Base-by-base conservation (phyloP, 1,140 invertebrate genomes). In the Akabosia matsudoensis region DNA sequence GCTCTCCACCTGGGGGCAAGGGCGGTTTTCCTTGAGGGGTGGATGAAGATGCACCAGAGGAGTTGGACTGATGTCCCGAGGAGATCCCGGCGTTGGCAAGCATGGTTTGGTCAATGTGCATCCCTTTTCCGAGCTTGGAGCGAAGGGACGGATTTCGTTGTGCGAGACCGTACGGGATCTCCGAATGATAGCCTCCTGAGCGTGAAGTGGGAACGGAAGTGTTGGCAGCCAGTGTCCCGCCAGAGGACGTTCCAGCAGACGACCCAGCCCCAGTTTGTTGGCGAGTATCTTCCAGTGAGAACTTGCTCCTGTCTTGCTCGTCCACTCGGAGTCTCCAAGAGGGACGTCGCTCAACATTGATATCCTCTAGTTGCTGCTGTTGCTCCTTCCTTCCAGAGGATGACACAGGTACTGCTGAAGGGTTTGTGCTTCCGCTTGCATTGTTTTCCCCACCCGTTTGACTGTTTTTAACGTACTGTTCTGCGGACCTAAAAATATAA, bases 291-390 rank as follows among this genome's bases (percentile, higher is more conserved):
- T 81, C 80, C 18, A 81, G 61, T 24, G 79, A 79, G 56, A 81
- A 81, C 92, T 94, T 95, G 87, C 90, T 93, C 85, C 83, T 83
- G 75, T 86, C 84, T 70, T 90, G 90, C 85, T 92, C 92, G 88
- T 95, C 93, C 84, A 95, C 91, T 84, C 91, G 90, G 80, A 95
- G 88, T 84, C 93, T 89, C 94, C 94, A 96, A 79, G 93, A 95
- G 1, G 94, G 93, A 83, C 93, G 89, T 78, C 93, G 89, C 85
- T 95, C 94, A 26, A 84, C 84, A 80, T 85, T 86, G 80, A 84
- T 77, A 85, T 85, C 87, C 83, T 88, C 85, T n/a, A n/a, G n/a
- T n/a, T n/a, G n/a, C 54, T 14, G 54, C 18, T 45, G 37, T 24
- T 56, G 54, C 84, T 86, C 82, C 52, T 82, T 78, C 73, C 81